Percentiles rank a stretch among this genome's conserved stretches.
Conservation (phyloP, 1,140 invertebrate genomes). For the Thaumetopoea pityocampa region DNA sequence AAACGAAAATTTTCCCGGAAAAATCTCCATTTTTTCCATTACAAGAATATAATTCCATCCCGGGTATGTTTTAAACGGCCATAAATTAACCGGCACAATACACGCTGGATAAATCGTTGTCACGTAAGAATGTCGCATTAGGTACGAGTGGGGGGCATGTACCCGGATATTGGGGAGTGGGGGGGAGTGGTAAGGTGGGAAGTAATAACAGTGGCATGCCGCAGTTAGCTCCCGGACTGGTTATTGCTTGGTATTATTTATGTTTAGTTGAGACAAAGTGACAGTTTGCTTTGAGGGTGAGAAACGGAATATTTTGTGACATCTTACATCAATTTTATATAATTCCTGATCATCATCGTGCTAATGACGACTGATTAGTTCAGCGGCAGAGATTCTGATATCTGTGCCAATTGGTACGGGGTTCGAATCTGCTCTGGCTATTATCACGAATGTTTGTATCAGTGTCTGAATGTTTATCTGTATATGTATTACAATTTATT, state of each 20-base stretch:
- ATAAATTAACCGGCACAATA: conserved; percentile 64
- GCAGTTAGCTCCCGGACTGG: conserved; percentile 37
- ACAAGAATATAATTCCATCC: conserved; percentile 36
- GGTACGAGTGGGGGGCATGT: conserved; percentile 14
- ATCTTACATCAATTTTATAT: no score
- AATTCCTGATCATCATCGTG: no score
- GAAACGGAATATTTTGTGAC: no score
- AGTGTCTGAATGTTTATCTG: no score
- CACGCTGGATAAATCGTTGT: conserved; percentile 67
- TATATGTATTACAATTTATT: no score
- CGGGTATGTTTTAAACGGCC: conserved; percentile 43
- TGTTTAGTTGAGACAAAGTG: conserved; percentile 38
- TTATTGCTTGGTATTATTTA: conserved; percentile 69
- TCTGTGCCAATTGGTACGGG: no score
- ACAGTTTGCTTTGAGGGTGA: conserved; percentile 31
- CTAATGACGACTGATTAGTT: no score
- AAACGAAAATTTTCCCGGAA: no score
- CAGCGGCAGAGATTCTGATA: no score
- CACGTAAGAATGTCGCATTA: conserved; percentile 68
- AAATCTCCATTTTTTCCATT: no score
- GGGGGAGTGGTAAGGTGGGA: conserved; percentile 24
- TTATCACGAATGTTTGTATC: no score
- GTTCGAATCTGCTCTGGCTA: no score
- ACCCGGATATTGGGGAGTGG: conserved; percentile 2
- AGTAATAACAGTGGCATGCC: conserved; percentile 61